A percentile compares a stretch with the other conserved stretches of the same genome.
These are phyloP conservation scores for Poecilobothrus nobilitatus DNA, from an alignment of 2,888 invertebrate genomes.

Conservation along the genomic window DNA sequence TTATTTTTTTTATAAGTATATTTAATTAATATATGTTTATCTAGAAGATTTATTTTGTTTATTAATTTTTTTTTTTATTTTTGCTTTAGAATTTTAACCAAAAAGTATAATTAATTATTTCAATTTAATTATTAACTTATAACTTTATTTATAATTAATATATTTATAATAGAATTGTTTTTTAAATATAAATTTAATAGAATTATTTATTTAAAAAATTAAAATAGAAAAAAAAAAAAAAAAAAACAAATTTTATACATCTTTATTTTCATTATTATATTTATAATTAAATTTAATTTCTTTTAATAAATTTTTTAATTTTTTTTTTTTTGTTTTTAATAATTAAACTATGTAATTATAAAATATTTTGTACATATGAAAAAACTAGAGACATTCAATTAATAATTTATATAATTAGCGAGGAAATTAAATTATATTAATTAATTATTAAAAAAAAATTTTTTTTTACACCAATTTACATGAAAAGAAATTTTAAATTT, in stretches of 20 bases:
- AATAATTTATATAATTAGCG: too few species aligned
- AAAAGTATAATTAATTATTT: too few species aligned
- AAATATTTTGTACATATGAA: slow-evolving; percentile 4
- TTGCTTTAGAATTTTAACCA: not conserved
- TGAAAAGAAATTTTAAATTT: not conserved
- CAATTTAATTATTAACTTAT: too few species aligned
- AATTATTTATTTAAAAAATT: not conserved
- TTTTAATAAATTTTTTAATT: not conserved
- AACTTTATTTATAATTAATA: too few species aligned
- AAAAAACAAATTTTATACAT: not conserved
- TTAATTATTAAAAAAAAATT: too few species aligned
- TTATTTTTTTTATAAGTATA: not conserved
- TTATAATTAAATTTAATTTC: not conserved
- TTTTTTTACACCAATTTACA: too few species aligned
- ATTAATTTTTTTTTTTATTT: too few species aligned
- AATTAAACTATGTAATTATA: slow-evolving; percentile 1
- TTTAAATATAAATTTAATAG: not conserved
- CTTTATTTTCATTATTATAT: too few species aligned
- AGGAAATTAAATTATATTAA: too few species aligned
- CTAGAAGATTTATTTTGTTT: not conserved
- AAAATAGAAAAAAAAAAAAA: not conserved
- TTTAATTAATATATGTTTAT: not conserved
- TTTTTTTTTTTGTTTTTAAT: not conserved
- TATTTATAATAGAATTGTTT: too few species aligned
- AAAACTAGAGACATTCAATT: not conserved